phyloP scores from a whole-genome alignment of 2,888 invertebrate species.

The Tethea ocularis region DNA sequence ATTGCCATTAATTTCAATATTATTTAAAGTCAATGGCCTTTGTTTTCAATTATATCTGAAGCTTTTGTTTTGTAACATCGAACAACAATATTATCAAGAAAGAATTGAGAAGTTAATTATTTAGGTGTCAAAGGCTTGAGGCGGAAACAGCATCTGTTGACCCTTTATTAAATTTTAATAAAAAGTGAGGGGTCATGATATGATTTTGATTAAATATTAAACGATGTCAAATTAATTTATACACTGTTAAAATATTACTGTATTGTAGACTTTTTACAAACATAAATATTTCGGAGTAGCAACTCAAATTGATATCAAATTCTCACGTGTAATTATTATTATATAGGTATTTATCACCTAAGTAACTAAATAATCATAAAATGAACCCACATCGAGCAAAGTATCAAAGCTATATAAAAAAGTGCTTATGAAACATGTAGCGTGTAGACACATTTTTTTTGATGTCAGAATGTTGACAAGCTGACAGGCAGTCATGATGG shows the following conservation, averaged over 20 bases:
- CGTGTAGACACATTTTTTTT: no score
- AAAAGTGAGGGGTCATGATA: constrained; percentile 14
- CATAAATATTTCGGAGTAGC: no score
- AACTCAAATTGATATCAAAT: no score
- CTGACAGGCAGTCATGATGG: no score
- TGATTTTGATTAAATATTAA: constrained; percentile 7
- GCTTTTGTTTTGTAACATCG: background rate
- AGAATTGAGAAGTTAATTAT: constrained; percentile 1
- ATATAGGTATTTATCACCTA: no score
- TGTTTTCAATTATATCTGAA: no score
- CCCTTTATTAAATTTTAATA: constrained; percentile 12
- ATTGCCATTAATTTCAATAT: background rate
- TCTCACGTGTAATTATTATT: no score
- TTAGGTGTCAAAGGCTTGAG: constrained; percentile 8
- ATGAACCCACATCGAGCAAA: no score
- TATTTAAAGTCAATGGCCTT: background rate
- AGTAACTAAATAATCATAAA: no score
- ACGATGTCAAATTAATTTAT: constrained; percentile 8
- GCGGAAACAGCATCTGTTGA: constrained; percentile 15
- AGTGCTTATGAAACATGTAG: no score
- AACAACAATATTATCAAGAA: constrained; percentile 13
- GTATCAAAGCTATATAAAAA: no score
- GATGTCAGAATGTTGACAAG: no score
- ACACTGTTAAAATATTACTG: background rate
- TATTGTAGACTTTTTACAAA: background rate